phyloP scores from a whole-genome alignment of 2,888 invertebrate species.

The Athetis lepigone region DNA sequence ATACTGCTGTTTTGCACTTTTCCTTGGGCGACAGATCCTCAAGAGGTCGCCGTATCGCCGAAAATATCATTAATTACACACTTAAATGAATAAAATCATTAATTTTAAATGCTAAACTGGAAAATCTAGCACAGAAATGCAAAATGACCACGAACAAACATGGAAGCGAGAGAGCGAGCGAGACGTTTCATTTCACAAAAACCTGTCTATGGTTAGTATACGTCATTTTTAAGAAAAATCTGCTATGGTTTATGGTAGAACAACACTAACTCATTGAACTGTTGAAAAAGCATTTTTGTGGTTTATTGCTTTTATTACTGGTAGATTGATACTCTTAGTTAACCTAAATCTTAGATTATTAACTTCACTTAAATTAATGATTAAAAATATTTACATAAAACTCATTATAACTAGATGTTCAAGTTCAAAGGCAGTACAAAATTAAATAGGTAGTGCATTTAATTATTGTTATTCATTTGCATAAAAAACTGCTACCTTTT shows the following conservation, averaged over 20 bases:
- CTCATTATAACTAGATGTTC: too few species aligned
- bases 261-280: too few species aligned
- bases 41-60: conserved; percentile 86
- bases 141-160: conserved; percentile 91
- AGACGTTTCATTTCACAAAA: conserved; percentile 79
- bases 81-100: conserved; percentile 82
- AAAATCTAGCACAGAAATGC: conserved; percentile 89
- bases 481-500: too few species aligned
- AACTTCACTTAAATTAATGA: too few species aligned
- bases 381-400: too few species aligned
- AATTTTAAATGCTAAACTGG: conserved; percentile 84
- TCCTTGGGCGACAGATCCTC: conserved; percentile 87
- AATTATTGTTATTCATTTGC: too few species aligned
- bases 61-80: conserved; percentile 90
- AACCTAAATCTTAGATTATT: too few species aligned
- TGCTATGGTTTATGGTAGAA: conserved; percentile 61
- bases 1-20: conserved; percentile 86
- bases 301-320: too few species aligned
- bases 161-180: conserved; percentile 88
- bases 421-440: too few species aligned
- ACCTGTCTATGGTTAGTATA: conserved; percentile 77
- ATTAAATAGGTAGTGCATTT: too few species aligned
- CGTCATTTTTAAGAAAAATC: conserved; percentile 71
- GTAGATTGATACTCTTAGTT: too few species aligned
- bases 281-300: too few species aligned